Conservation (phyloP, 2,797 vertebrate species). For the Meriones psammophilus region DNA sequence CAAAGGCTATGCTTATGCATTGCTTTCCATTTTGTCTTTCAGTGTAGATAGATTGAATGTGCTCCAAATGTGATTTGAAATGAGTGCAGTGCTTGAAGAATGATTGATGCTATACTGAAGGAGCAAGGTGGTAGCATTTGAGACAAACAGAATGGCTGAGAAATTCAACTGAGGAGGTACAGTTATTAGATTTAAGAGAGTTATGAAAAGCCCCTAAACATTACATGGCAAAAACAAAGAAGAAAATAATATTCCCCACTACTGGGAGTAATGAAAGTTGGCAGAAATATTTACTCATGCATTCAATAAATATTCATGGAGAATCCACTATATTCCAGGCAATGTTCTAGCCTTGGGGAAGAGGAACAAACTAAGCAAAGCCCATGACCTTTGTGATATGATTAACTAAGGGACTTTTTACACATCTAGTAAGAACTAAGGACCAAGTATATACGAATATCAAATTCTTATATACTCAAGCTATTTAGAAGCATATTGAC, state of each 20-base stretch:
- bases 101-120: not conserved
- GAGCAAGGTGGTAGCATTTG: constrained; percentile 15
- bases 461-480: not conserved
- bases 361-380: constrained; percentile 46
- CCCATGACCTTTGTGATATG: not conserved
- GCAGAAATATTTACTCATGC: constrained; percentile 3
- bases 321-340: constrained; percentile 4
- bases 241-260: constrained; percentile 25
- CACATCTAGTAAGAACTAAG: not conserved
- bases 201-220: constrained; percentile 55
- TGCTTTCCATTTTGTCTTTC: not conserved
- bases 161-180: not conserved
- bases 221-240: constrained; percentile 35
- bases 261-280: constrained; percentile 10
- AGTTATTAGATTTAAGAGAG: constrained; percentile 40
- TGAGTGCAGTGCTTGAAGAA: constrained; percentile 45
- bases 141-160: constrained; percentile 41
- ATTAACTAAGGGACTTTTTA: not conserved
- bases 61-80: constrained; percentile 43
- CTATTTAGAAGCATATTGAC: constrained; percentile 26
- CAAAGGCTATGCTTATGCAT: not conserved
- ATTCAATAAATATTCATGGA: constrained; percentile 50
- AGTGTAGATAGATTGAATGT: constrained; percentile 31
- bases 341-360: constrained; percentile 13
- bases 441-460: not conserved